Evolutionary conservation across 2,888 invertebrate species (phyloP), one percentile per base, ranked within the genome.

Genomic region (Mythimna albipuncta): DNA sequence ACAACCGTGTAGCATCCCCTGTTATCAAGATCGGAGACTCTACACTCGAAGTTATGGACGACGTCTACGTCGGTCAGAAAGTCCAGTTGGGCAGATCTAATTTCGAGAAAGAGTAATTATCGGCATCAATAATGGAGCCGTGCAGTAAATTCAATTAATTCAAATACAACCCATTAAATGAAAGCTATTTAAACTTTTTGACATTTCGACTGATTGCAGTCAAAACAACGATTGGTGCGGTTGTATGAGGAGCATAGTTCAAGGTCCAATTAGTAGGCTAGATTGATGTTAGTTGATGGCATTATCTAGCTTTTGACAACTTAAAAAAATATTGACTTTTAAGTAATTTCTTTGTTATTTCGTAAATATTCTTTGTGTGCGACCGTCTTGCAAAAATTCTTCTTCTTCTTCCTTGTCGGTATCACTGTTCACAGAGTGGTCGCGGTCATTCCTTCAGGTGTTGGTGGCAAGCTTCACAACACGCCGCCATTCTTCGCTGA

Each of bases 251-350:
- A 11, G 3, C 13, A 13, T 38, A 77, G 52, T 77, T 61, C 47
- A 76, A 59, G n/a, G 54, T 10, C 13, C 11, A 19, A 21, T 59
- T 76, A 2, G n/a, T 32, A 50, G 16, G 16, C 41, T 32, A 52
- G 9, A 35, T 64, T 47, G 26, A 50, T 50, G 7, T 54, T 32
- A 41, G 16, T 7, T 26, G 21, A 19, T 16, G 0, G 16, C 41
- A 38, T 59, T 61, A 32, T 3, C 6, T 5, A 64, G 0, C 32
- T 57, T 21, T 50, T 61, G 19, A 52, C 21, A 55, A 16, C 44
- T 26, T 26, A 26, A 26, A 26, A 26, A 47, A n/a, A 50, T 5
- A 47, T 47, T 13, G 16, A 13, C 47, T 47, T 4, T 38, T 38
- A 41, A 0, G 6, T 5, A 35, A n/a, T 50, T 19, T 2, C 21